Conservation (phyloP, 2,113 vertebrate genomes). For the Neogobius melanostomus region DNA sequence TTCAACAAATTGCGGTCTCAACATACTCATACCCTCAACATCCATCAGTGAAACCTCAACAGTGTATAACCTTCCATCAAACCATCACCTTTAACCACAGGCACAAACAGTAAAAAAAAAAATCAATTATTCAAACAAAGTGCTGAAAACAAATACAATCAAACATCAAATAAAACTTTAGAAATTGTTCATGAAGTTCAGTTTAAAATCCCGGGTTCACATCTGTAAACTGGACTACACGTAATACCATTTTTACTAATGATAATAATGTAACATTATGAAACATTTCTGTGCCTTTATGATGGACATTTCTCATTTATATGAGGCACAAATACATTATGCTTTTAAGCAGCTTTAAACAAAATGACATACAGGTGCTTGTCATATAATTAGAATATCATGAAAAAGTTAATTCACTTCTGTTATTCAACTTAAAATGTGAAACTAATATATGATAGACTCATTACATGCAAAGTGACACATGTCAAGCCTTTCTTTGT, state of each 20-base stretch:
- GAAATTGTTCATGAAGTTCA: background rate
- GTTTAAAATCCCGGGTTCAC: background rate
- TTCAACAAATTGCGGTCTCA: background rate
- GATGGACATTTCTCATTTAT: no score
- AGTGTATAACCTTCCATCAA: background rate
- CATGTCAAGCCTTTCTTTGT: no score
- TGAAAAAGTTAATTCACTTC: no score
- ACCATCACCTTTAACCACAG: conserved; percentile 2
- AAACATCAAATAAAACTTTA: background rate
- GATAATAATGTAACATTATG: no score
- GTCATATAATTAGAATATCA: no score
- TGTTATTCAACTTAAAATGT: no score
- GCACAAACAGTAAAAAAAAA: background rate
- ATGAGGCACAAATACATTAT: no score
- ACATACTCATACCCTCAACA: conserved; percentile 6
- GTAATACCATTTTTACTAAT: background rate
- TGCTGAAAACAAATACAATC: background rate
- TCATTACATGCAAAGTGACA: no score
- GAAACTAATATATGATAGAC: no score
- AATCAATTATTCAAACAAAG: background rate
- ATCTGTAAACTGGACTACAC: background rate
- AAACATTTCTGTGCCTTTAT: no score
- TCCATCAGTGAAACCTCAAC: background rate
- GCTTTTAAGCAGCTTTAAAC: no score
- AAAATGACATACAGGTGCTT: no score